phyloP scores from a whole-genome alignment of 2,797 vertebrate species.

The Staurois parvus region DNA sequence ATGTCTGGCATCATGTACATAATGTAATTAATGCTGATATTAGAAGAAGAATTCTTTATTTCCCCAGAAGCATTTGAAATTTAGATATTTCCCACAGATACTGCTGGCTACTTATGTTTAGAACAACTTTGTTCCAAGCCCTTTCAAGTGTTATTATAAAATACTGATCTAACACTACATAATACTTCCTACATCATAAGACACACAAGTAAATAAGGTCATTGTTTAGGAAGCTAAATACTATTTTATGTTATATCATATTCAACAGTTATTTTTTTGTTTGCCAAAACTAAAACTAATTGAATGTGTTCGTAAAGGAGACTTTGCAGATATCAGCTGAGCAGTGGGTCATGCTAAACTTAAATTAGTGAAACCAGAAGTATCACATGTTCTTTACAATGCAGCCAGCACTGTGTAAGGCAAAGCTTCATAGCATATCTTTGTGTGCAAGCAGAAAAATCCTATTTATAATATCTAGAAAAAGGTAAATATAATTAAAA shows the following conservation, averaged over 20 bases:
- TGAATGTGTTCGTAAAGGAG: slow-evolving; percentile 36
- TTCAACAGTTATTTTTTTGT: slow-evolving; percentile 49
- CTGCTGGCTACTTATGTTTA: neutral
- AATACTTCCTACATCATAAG: slow-evolving; percentile 40
- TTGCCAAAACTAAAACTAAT: slow-evolving; percentile 31
- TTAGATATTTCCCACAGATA: neutral
- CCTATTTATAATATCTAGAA: slow-evolving; percentile 14
- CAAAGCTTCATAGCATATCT: slow-evolving; percentile 1
- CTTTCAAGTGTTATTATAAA: slow-evolving; percentile 39
- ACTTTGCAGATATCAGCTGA: slow-evolving; percentile 51
- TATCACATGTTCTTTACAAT: slow-evolving; percentile 52
- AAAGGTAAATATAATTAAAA: slow-evolving; percentile 8
- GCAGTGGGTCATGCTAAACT: slow-evolving; percentile 40
- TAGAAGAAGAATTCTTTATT: neutral
- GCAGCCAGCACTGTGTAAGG: slow-evolving; percentile 14
- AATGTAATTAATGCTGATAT: too few species aligned
- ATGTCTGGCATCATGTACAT: too few species aligned
- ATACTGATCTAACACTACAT: slow-evolving; percentile 22
- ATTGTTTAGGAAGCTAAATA: slow-evolving; percentile 20
- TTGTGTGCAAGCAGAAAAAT: neutral
- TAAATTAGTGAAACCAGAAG: slow-evolving; percentile 48
- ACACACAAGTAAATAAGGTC: slow-evolving; percentile 20
- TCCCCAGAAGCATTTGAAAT: neutral
- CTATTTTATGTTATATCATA: slow-evolving; percentile 32
- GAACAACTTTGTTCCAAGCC: neutral